A percentile compares a stretch with the other conserved stretches of the same genome.
Conservation (phyloP, 1,140 invertebrate species). For the Brachionus plicatilis region DNA sequence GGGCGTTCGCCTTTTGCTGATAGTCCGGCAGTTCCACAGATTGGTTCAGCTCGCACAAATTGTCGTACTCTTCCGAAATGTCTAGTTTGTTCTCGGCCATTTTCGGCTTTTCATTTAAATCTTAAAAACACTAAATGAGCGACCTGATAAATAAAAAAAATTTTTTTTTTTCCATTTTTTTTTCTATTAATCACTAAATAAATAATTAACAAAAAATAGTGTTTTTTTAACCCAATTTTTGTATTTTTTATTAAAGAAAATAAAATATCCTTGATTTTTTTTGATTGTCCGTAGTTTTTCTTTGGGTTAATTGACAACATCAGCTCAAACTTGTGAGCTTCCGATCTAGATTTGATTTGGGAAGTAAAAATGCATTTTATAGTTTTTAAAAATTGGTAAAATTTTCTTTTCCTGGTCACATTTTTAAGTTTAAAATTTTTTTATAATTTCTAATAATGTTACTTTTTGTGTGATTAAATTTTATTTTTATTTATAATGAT, state of each 20-base stretch:
- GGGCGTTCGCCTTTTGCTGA: background rate
- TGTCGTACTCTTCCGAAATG: constrained; percentile 20
- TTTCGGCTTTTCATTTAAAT: constrained; percentile 20
- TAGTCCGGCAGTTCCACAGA: background rate
- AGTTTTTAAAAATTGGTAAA: no score
- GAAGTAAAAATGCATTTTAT: no score
- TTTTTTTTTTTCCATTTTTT: background rate
- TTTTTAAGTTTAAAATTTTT: no score
- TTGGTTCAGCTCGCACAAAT: background rate
- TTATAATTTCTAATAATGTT: no score
- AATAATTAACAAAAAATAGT: background rate
- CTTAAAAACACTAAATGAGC: background rate
- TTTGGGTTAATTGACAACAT: background rate
- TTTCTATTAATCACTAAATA: background rate
- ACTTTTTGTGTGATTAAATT: no score
- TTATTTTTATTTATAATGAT: no score
- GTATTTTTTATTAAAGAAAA: background rate
- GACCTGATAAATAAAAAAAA: background rate
- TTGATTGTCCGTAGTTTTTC: background rate
- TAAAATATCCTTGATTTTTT: background rate
- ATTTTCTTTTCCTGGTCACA: no score
- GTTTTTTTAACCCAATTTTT: constrained; percentile 33
- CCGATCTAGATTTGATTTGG: no score
- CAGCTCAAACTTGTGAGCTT: no score
- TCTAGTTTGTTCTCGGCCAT: background rate